Conservation (phyloP, 2,888 invertebrate genomes). For the Chalcis sispes region DNA sequence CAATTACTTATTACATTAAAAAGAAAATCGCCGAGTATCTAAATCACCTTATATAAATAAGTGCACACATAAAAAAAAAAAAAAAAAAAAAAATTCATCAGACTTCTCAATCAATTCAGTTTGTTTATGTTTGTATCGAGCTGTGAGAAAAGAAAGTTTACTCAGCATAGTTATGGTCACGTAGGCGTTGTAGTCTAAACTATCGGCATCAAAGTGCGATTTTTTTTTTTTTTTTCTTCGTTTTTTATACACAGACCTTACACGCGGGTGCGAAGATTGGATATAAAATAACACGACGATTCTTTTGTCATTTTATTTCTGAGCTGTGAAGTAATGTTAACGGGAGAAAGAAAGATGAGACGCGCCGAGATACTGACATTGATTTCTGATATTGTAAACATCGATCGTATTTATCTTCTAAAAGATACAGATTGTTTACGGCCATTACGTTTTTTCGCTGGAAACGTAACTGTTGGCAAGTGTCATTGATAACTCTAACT, state of each 20-base stretch:
- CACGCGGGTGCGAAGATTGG: constrained; percentile 2
- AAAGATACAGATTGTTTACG: not conserved
- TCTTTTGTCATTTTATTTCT: not conserved
- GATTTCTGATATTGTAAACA: not conserved
- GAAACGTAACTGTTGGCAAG: too few relatives aligned
- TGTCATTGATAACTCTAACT: not conserved
- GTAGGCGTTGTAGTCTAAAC: constrained; percentile 18
- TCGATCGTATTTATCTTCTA: constrained; percentile 7
- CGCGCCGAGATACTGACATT: not conserved
- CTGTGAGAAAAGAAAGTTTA: too few relatives aligned
- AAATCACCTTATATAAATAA: too few relatives aligned
- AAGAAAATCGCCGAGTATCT: too few relatives aligned
- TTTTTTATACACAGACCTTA: not conserved
- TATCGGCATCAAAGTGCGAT: not conserved
- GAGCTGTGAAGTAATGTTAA: constrained; percentile 20
- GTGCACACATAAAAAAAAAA: too few relatives aligned
- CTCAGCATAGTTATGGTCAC: too few relatives aligned
- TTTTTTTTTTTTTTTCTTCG: not conserved
- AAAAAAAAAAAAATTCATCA: too few relatives aligned
- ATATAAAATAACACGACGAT: constrained; percentile 7
- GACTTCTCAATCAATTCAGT: too few relatives aligned
- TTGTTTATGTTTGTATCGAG: too few relatives aligned
- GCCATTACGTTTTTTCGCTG: too few relatives aligned
- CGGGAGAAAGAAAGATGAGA: too few relatives aligned
- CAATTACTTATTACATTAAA: too few relatives aligned